Base-by-base conservation (phyloP, 2,888 invertebrate species). In the Ceriagrion tenellum region DNA sequence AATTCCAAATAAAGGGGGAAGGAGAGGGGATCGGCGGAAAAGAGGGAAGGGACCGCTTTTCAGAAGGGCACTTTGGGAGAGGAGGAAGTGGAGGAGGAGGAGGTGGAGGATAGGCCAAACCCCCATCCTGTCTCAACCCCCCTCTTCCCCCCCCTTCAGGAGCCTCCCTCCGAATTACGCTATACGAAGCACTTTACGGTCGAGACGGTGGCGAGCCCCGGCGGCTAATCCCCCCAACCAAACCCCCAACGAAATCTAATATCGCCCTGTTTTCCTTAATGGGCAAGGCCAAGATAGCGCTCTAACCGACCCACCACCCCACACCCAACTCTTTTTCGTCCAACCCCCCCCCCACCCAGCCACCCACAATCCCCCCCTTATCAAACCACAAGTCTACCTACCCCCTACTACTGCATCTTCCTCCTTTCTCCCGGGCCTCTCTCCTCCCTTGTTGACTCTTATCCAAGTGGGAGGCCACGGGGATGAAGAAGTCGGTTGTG, bases 191-290 rank as follows among this genome's bases (percentile, higher is more conserved):
- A 69, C 93, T 93, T 93, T 93, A 93, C 69, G 69, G 93, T 74
- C 69, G 93, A 93, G 93, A 69, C 93, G 93, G 93, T 69, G 93
- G 93, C 63, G 69, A 93, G 93, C 93, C 93, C 93, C 74, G 69
- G 93, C 93, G 93, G 93, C 93, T 93, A 93, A 93, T 93, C 93
- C 93, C 69, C 23, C 59, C 30, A n/a, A 59, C 91, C 91, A 47
- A 69, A n/a, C 26, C 59, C 59, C 59, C 59, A 59, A 91, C 91
- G 69, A 93, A 93, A 93, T 93, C 93, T 93, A 93, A 93, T 93
- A 93, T 93, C 93, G 69, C 47, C 63, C 93, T 93, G 93, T 69
- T 93, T 93, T 93, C 69, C 93, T 93, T 93, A 69, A 91, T 91
- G 90, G 90, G 59, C 30, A 59, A 59, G 59, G 35, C 90, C 90